Evolutionary conservation across 2,797 vertebrate species (phyloP).

Genomic region (Pteronotus mesoamericanus): DNA sequence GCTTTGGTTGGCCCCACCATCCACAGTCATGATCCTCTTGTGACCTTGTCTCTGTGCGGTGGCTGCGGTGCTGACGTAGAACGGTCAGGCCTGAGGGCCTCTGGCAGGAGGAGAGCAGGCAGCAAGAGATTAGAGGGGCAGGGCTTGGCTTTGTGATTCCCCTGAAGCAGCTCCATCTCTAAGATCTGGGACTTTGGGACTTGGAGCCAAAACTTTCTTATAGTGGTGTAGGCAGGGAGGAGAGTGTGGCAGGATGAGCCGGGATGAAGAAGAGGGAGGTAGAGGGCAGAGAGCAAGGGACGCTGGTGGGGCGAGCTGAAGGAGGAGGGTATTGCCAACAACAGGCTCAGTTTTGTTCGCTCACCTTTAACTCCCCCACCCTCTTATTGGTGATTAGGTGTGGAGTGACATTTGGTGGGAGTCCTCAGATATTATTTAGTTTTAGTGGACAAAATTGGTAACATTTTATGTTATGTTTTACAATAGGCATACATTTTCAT

Average conservation of each 20-base stretch:
- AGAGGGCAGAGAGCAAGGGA: neutral
- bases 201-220: neutral
- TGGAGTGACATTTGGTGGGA: neutral
- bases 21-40: accelerated
- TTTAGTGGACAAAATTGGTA: neutral
- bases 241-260: neutral
- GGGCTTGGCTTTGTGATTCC: neutral
- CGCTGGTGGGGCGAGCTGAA: neutral
- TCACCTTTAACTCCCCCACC: neutral
- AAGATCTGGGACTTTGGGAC: neutral
- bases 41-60: neutral
- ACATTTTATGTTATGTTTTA: neutral
- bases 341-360: neutral
- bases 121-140: neutral
- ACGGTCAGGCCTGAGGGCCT: neutral
- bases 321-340: neutral
- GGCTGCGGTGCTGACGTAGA: neutral
- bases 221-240: neutral
- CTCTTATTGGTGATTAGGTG: neutral
- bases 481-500: neutral
- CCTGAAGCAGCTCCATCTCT: neutral
- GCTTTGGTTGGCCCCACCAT: too few species aligned
- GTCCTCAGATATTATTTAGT: neutral
- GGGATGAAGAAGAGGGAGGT: neutral
- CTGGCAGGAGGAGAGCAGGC: too few species aligned